Conservation (phyloP, 2,113 vertebrate genomes). For the Oreochromis tanganicae region DNA sequence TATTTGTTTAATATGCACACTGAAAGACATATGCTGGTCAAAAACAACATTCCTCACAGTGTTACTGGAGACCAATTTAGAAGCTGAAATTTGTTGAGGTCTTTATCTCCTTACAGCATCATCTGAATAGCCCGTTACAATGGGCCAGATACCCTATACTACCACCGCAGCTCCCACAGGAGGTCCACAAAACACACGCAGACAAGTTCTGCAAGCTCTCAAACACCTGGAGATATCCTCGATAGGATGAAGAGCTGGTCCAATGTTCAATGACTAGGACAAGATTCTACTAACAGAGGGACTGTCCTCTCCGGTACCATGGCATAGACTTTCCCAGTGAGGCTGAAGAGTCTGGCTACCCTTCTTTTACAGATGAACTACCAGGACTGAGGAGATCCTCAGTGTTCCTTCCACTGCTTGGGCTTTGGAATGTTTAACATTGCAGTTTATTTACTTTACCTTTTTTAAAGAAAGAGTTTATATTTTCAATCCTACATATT, state of each 20-base stretch:
- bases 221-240: neutral
- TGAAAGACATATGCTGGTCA: neutral
- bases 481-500: neutral
- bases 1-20: neutral
- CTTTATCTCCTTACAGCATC: neutral
- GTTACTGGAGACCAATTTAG: neutral
- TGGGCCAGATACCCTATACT: neutral
- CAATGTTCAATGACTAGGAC: neutral
- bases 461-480: neutral
- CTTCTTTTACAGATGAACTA: neutral
- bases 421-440: neutral
- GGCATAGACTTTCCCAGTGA: neutral
- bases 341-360: neutral
- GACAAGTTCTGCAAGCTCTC: neutral
- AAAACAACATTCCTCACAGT: neutral
- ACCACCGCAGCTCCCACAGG: fast-evolving
- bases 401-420: fast-evolving
- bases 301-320: neutral
- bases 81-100: neutral
- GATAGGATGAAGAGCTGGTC: neutral
- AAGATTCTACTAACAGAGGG: neutral
- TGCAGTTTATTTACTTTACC: neutral
- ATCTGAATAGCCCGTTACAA: neutral
- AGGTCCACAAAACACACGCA: neutral
- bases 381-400: neutral